phyloP scores from a whole-genome alignment of 2,113 vertebrate genomes.

The Craseonycteris thonglongyai region DNA sequence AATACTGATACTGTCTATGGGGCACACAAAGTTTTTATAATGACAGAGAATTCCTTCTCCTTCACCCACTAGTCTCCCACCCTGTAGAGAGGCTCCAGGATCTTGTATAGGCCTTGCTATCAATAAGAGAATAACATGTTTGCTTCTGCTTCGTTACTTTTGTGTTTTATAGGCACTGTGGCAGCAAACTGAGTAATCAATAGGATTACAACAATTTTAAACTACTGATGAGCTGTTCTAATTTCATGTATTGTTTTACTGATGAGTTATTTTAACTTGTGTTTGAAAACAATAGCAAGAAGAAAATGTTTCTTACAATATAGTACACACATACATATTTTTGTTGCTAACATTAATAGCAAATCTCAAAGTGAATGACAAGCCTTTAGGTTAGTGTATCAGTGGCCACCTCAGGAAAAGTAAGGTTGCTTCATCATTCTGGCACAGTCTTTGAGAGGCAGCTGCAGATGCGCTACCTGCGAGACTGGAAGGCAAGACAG shows the following conservation, averaged over 20 bases:
- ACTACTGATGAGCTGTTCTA: not conserved
- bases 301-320: not conserved
- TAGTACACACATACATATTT: not conserved
- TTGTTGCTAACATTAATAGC: not conserved
- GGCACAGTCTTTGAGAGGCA: not conserved
- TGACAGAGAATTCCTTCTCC: not conserved
- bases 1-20: not conserved
- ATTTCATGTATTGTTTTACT: not conserved
- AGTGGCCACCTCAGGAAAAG: not conserved
- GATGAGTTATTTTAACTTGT: not conserved
- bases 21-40: not conserved
- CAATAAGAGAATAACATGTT: not conserved
- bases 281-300: not conserved
- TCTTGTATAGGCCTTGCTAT: not conserved
- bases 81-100: not conserved
- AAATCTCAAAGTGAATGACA: not conserved
- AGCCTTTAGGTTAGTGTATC: rapidly evolving
- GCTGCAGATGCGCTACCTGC: not conserved
- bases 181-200: not conserved
- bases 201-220: no score
- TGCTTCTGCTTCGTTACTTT: not conserved
- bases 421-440: not conserved
- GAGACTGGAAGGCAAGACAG: not conserved
- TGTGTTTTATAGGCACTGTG: not conserved
- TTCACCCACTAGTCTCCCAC: rapidly evolving